Evolutionary conservation across 2,113 vertebrate species (phyloP).

Genomic region (Chelonoidis abingdonii): DNA sequence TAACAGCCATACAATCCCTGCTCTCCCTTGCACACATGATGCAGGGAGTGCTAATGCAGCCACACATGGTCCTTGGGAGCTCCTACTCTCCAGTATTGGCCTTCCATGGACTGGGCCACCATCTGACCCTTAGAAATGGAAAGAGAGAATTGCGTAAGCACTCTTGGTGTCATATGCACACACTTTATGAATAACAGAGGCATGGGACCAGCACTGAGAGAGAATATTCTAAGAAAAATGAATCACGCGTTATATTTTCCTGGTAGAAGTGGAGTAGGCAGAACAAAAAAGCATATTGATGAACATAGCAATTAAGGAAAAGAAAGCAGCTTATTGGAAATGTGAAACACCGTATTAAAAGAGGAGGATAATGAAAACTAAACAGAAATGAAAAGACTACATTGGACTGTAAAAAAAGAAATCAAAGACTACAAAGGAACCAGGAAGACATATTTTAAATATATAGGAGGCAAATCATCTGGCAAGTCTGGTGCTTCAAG

Average conservation of each 20-base stretch:
- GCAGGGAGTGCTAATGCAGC: neutral
- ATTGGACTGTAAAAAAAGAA: constrained; percentile 18
- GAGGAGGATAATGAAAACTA: neutral
- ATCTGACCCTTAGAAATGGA: too few species aligned
- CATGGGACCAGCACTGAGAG: too few species aligned
- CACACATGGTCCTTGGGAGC: neutral
- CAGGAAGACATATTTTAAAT: neutral
- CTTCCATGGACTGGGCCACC: too few species aligned
- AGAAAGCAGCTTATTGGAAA: neutral
- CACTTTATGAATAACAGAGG: too few species aligned
- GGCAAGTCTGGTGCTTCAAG: neutral
- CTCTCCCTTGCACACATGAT: neutral
- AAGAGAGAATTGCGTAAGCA: too few species aligned
- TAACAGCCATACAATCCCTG: neutral
- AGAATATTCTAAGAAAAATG: too few species aligned
- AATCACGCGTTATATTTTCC: neutral
- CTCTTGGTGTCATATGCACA: too few species aligned
- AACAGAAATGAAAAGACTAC: neutral
- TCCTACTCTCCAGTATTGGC: too few species aligned
- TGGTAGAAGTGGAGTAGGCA: neutral
- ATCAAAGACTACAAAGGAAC: constrained; percentile 26
- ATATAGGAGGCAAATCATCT: neutral
- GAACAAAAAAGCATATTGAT: rapidly evolving
- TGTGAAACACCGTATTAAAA: neutral
- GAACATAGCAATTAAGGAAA: neutral